phyloP scores from a whole-genome alignment of 1,140 invertebrate species.

The Nylanderia fulva region DNA sequence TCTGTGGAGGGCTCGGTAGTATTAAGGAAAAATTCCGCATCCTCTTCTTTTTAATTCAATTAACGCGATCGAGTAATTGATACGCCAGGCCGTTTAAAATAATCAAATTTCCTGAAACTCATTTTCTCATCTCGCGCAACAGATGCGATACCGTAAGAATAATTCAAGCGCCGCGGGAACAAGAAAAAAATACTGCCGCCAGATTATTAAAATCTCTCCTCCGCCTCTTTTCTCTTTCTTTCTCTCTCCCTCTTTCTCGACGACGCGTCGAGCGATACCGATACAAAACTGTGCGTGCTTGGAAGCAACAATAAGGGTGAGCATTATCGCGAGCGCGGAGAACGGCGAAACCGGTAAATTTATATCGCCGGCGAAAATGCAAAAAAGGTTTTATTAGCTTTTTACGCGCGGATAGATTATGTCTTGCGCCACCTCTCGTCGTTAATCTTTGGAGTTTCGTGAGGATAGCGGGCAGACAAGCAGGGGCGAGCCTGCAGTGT shows the following conservation, averaged over 20 bases:
- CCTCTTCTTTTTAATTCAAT: slow-evolving; percentile 21
- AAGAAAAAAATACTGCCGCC: not conserved
- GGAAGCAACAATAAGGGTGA: slow-evolving; percentile 64
- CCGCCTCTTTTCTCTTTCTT: too few relatives aligned
- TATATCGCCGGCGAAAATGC: slow-evolving; percentile 72
- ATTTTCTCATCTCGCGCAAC: slow-evolving; percentile 1
- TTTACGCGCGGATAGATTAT: slow-evolving; percentile 78
- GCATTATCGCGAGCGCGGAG: slow-evolving; percentile 69
- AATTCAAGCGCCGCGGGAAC: not conserved
- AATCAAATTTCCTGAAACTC: not conserved
- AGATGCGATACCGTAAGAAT: not conserved
- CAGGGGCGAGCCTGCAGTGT: slow-evolving; percentile 78
- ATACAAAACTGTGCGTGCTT: slow-evolving; percentile 67
- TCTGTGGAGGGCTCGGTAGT: too few relatives aligned
- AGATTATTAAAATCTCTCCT: slow-evolving; percentile 65
- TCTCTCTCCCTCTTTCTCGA: too few relatives aligned
- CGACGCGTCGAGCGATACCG: not conserved
- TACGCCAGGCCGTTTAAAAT: slow-evolving; percentile 5
- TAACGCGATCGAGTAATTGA: slow-evolving; percentile 13
- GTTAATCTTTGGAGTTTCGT: slow-evolving; percentile 81
- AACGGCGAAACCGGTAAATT: slow-evolving; percentile 73
- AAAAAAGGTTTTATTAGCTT: slow-evolving; percentile 79
- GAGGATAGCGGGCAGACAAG: slow-evolving; percentile 78
- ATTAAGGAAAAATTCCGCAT: not conserved
- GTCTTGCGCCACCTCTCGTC: slow-evolving; percentile 79